Conservation (phyloP, 2,888 invertebrate genomes). For the Philhelius pedissequus region DNA sequence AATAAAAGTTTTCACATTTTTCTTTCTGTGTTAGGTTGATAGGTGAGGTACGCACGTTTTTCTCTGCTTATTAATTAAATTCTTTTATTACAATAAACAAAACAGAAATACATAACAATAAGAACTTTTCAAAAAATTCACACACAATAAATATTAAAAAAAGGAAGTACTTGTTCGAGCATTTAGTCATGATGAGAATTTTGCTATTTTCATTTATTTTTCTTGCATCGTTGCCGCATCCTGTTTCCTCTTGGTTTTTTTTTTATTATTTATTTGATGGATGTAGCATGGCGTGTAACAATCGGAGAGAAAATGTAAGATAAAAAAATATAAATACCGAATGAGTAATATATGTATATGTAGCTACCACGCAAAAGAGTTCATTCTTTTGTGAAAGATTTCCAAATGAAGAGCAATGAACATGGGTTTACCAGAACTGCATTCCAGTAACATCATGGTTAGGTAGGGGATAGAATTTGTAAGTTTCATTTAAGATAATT, state of each 20-base stretch:
- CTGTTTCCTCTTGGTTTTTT: not conserved
- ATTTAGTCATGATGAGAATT: constrained; percentile 50
- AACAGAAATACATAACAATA: not conserved
- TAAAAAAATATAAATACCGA: constrained; percentile 4
- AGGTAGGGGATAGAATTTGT: not conserved
- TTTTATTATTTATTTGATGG: too few relatives aligned
- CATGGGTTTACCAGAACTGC: not conserved
- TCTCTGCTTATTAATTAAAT: constrained; percentile 52
- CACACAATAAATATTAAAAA: constrained; percentile 27
- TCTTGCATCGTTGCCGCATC: not conserved
- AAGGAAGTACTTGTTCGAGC: constrained; percentile 33
- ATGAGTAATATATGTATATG: too few relatives aligned
- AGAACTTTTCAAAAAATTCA: not conserved
- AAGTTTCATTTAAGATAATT: not conserved
- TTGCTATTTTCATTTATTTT: constrained; percentile 23
- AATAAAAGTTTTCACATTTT: constrained; percentile 31
- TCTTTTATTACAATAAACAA: not conserved
- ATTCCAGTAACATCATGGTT: not conserved
- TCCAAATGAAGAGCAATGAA: not conserved
- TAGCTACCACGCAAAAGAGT: constrained; percentile 19
- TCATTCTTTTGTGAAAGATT: constrained; percentile 24
- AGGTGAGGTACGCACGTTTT: constrained; percentile 18
- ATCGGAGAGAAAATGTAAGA: constrained; percentile 5
- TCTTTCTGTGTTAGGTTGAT: not conserved
- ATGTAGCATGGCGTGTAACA: not conserved